Evolutionary conservation across 2,888 invertebrate genomes (phyloP), one percentile per base, ranked within the genome.

Genomic region (Druceiella hillmani): DNA sequence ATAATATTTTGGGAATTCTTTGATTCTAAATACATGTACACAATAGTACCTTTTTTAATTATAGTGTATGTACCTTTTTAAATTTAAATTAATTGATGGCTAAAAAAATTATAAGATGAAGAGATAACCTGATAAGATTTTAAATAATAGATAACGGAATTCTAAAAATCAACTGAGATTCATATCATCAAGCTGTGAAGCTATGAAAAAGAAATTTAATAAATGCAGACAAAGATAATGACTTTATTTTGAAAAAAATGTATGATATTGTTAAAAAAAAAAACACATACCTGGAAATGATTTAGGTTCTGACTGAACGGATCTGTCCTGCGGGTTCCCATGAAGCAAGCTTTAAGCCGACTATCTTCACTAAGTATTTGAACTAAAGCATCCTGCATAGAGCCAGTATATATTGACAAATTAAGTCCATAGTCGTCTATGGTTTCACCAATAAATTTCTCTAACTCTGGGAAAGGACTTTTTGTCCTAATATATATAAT

Each of bases 291-390:
- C 75, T 87, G 79, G 66, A 89, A 83, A 44, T 71, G 63, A 22
- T 76, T 57, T 34, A 91, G 61, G 48, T 79, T 62, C 46, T 77
- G 67, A 33, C 87, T 82, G 55, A 79, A 81, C 0, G 94, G 95
- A 68, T 99, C 98, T 0, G 87, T 87, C 35, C 79, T 72, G 43
- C 98, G 74, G 3, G 87, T 89, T 5, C 99, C 99, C 88, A 99
- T 91, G 3, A 98, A 69, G 37, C 89, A 84, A 1, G 88, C 92
- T 57, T 87, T 84, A 16, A 95, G 67, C 31, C 76, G 59, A 0
- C 61, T 61, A 52, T 74, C 74, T 7, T 72, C 63, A 0, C 67
- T 56, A 28, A 86, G 64, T 40, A 94, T 62, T 24, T 68, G 64
- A 9, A 62, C 59, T 24, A 99, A 64, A 0, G 86, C 84, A 11